Percentiles rank a stretch among this genome's conserved stretches.
These are phyloP conservation scores for Acanthornis magna DNA, from an alignment of 2,797 vertebrate genomes.

Conservation along the genomic window DNA sequence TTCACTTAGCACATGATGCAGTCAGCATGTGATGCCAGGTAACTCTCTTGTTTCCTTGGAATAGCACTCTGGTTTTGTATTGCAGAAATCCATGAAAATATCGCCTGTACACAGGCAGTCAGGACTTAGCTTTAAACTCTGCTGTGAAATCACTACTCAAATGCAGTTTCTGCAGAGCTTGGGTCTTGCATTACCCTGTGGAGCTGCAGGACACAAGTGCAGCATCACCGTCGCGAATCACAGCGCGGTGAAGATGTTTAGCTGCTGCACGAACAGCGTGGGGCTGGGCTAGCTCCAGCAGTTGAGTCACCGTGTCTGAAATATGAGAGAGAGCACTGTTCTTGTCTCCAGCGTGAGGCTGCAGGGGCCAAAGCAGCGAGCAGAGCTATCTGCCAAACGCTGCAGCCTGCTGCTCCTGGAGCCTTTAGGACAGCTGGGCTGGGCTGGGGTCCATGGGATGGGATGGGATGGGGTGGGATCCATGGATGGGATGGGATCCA, in stretches of 20 bases:
- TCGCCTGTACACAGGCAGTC: fast-evolving
- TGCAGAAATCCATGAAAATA: not conserved
- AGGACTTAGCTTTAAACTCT: not conserved
- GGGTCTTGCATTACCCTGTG: not conserved
- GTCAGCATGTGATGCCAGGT: not conserved
- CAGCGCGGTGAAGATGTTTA: fast-evolving
- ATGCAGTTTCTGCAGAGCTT: not conserved
- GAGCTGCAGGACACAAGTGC: not conserved
- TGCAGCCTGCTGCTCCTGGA: not conserved
- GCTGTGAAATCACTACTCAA: too few species aligned
- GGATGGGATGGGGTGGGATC: too few species aligned
- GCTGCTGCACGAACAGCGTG: fast-evolving
- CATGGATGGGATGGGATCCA: too few species aligned
- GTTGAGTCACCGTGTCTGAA: not conserved
- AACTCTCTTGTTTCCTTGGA: not conserved
- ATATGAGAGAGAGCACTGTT: not conserved
- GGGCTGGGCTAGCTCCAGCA: not conserved
- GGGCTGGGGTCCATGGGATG: too few species aligned
- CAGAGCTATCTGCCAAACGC: not conserved
- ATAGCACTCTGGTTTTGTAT: not conserved
- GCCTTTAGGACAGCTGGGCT: too few species aligned
- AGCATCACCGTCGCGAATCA: fast-evolving
- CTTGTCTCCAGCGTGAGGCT: not conserved
- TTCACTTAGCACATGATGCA: fast-evolving
- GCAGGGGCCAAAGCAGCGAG: not conserved